These are phyloP conservation scores for Macropis europaea DNA, from an alignment of 2,888 invertebrate species.

Conservation along the genomic window DNA sequence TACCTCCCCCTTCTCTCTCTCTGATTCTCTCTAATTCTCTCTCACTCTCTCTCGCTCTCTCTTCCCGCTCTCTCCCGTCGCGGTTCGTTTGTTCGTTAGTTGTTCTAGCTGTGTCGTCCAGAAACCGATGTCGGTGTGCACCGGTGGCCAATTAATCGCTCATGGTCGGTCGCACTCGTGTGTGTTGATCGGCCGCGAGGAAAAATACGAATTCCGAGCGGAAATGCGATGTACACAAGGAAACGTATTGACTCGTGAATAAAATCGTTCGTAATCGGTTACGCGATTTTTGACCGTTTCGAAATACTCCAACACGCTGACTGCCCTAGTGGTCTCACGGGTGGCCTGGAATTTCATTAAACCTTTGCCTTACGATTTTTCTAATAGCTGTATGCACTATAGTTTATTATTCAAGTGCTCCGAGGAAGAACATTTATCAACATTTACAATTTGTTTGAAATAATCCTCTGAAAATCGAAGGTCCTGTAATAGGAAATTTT, in stretches of 20 bases:
- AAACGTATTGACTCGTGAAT: constrained; percentile 13
- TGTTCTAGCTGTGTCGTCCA: constrained; percentile 12
- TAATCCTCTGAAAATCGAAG: too few species aligned
- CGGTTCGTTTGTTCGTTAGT: constrained; percentile 47
- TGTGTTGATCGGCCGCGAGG: constrained; percentile 29
- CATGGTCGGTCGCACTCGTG: constrained; percentile 31
- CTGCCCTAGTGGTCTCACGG: not conserved
- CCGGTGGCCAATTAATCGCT: constrained; percentile 56
- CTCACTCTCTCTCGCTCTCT: not conserved
- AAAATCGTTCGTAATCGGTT: constrained; percentile 18
- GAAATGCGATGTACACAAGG: constrained; percentile 21
- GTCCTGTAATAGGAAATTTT: too few species aligned
- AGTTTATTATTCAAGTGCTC: too few species aligned
- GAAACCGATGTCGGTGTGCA: constrained; percentile 24
- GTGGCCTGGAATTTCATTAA: too few species aligned
- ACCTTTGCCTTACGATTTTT: not conserved
- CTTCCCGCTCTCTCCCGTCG: constrained; percentile 5
- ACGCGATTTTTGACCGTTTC: constrained; percentile 1
- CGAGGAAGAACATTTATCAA: too few species aligned
- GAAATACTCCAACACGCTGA: constrained; percentile 2
- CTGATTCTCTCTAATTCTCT: constrained; percentile 17
- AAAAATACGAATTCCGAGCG: constrained; percentile 28
- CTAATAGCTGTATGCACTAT: too few species aligned
- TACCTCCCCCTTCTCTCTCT: not conserved
- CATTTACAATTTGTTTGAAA: too few species aligned